Evolutionary conservation across 2,888 invertebrate species (phyloP), one percentile per base, ranked within the genome.

Genomic region (Eutolmus rufibarbis): DNA sequence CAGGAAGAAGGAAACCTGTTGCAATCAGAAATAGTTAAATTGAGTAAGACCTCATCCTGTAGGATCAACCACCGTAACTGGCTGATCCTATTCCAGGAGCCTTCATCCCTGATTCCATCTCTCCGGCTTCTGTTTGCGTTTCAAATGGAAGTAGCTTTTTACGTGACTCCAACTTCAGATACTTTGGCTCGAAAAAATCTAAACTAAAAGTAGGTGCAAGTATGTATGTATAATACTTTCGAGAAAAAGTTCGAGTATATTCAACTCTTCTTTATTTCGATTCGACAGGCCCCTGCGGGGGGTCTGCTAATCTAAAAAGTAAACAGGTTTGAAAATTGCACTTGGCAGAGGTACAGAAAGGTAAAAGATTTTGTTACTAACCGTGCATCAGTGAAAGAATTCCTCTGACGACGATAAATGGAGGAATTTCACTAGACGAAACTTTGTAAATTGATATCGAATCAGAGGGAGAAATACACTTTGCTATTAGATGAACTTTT

Each of bases 1-100:
- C 89, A 96, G 93, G 92, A 98, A 97, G 94, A 98, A 98, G 12
- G 96, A 95, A 92, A 97, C 94, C 94, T 97, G 95, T 91, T 90
- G 89, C 85, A 90, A 82, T 82, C 40, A 66, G 16, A 82, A 66
- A 37, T 57, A 7, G 19, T 40, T 57, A 28, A 56, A 81, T 81
- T 46, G 56, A 23, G 23, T 78, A 43, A 79, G 43, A 8, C 16
- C 4, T 77, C 19, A 19, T 34, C 34, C 19, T 79, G 16, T 2
- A 79, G 78, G 46, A 16, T 5, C 5, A 9, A 31, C 5, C 7
- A 34, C 19, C 66, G 40, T 2, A 19, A 66, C 14, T 66, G 37
- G 56, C 81, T 81, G 56, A 78, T 46, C 43, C 43, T 19, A 40
- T 78, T 43, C 23, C 3, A 46, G 12, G 23, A 7, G 23, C 28